Conservation (phyloP, 2,113 vertebrate species). For the Seriola dumerili region DNA sequence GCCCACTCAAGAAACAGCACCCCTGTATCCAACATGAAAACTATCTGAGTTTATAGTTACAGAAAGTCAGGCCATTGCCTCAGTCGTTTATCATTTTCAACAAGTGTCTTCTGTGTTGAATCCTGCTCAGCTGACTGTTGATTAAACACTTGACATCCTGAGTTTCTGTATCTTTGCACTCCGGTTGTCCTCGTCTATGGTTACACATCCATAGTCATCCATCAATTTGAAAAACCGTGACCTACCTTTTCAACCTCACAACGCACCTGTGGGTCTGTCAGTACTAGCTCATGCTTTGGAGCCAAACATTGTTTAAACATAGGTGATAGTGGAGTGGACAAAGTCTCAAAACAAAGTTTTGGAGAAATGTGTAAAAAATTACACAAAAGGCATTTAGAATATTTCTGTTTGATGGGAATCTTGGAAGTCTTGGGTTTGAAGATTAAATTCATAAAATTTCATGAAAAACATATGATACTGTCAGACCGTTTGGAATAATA, state of each 20-base stretch:
- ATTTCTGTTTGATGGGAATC: no score
- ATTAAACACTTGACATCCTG: neutral
- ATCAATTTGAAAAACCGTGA: constrained; percentile 25
- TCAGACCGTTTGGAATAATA: no score
- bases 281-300: neutral
- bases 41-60: no score
- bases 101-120: neutral
- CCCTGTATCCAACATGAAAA: neutral
- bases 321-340: no score
- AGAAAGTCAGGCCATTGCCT: no score
- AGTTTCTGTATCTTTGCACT: constrained; percentile 4
- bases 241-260: neutral
- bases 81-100: neutral
- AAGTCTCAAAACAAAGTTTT: no score
- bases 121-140: neutral
- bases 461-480: no score
- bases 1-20: neutral
- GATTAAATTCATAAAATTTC: no score
- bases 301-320: neutral
- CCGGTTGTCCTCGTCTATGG: neutral
- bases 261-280: neutral
- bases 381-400: no score
- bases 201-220: neutral
- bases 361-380: no score
- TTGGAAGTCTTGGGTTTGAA: no score